Conservation (phyloP, 2,113 vertebrate genomes). For the Mirounga angustirostris region DNA sequence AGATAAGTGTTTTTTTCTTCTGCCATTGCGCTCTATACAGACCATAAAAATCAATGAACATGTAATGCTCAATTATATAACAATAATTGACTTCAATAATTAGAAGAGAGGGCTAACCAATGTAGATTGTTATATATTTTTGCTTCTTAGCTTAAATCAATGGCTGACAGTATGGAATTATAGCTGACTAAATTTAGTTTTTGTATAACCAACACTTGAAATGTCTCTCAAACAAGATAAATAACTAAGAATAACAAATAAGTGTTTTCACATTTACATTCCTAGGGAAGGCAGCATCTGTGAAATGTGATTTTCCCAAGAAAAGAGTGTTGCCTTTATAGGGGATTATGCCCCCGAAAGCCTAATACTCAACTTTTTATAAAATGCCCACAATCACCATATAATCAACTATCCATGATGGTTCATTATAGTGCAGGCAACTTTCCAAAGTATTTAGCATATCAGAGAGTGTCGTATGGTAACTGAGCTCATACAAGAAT, state of each 20-base stretch:
- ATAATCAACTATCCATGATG: background rate
- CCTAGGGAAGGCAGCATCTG: background rate
- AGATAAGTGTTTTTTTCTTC: background rate
- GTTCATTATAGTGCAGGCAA: background rate
- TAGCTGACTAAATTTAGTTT: background rate
- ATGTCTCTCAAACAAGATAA: background rate
- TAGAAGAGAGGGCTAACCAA: background rate
- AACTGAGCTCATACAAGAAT: background rate
- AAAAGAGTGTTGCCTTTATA: background rate
- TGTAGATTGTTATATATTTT: background rate
- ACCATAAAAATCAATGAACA: background rate
- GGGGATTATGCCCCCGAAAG: background rate
- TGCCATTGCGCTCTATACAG: background rate
- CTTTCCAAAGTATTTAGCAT: background rate
- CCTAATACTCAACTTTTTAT: background rate
- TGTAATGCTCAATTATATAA: background rate
- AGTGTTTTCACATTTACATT: background rate
- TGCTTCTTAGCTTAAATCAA: conserved; percentile 16
- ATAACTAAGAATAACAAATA: background rate
- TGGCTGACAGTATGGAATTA: background rate
- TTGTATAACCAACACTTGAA: background rate
- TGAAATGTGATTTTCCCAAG: background rate
- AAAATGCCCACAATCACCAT: background rate
- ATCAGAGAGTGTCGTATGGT: background rate
- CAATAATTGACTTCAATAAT: background rate